Evolutionary conservation across 2,888 invertebrate genomes (phyloP).

Genomic region (Diloba caeruleocephala): DNA sequence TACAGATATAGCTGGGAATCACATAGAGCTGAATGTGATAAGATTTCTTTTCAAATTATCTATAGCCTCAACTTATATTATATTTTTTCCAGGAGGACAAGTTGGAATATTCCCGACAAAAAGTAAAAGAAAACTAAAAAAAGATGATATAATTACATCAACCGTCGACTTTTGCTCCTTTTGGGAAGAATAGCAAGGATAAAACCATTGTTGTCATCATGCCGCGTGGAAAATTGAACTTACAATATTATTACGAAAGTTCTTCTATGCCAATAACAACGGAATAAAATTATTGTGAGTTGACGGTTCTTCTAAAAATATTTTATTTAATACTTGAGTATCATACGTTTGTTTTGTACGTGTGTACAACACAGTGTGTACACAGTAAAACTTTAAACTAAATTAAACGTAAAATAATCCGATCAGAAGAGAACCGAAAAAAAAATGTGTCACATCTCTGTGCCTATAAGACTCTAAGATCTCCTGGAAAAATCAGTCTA

Average conservation of each 20-base stretch:
- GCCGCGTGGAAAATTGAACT: constrained; percentile 12
- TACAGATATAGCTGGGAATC: background rate
- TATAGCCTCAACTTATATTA: background rate
- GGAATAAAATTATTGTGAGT: background rate
- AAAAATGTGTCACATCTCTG: no score
- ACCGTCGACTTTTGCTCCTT: constrained; percentile 2
- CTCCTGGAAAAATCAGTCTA: no score
- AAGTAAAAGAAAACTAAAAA: background rate
- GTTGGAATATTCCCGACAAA: background rate
- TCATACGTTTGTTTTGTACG: no score
- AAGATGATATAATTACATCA: constrained; percentile 3
- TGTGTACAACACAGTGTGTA: no score
- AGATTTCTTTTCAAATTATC: no score
- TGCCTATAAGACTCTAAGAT: no score
- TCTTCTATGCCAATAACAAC: background rate
- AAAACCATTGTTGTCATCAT: constrained; percentile 1
- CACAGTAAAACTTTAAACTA: no score
- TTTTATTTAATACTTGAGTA: no score
- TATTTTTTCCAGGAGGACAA: background rate
- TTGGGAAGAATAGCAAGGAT: constrained; percentile 5
- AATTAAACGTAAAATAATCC: no score
- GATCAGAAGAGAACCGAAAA: no score
- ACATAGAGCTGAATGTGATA: background rate
- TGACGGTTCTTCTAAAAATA: background rate
- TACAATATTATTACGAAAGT: constrained; percentile 1